These are phyloP conservation scores for Sinopyrophorus schimmeli DNA, from an alignment of 2,888 invertebrate species.

Conservation along the genomic window DNA sequence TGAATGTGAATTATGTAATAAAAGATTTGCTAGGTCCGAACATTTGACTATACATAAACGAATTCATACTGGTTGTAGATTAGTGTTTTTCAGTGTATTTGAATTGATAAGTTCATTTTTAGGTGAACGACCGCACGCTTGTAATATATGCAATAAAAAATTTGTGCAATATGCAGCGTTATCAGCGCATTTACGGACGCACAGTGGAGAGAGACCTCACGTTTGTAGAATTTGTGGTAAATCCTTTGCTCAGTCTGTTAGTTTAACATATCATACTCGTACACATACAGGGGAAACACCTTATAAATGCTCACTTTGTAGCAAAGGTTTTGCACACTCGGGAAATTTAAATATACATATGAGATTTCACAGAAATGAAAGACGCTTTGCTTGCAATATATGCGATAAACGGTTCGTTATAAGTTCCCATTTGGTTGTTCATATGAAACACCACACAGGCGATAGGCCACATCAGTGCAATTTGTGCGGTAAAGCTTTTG, in stretches of 20 bases:
- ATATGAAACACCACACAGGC: constrained; percentile 45
- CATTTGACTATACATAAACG: constrained; percentile 44
- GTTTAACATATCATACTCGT: constrained; percentile 32
- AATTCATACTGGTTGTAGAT: constrained; percentile 43
- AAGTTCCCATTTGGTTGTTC: constrained; percentile 45
- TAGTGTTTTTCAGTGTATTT: background rate
- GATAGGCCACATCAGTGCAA: constrained; percentile 52
- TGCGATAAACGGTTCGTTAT: constrained; percentile 46
- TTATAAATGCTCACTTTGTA: constrained; percentile 41
- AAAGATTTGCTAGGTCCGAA: constrained; percentile 41
- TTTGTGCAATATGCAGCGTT: constrained; percentile 23
- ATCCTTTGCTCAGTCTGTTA: constrained; percentile 18
- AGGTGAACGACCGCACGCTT: constrained; percentile 32
- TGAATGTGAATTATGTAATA: constrained; percentile 42
- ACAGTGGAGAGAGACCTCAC: constrained; percentile 27
- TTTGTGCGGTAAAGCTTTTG: constrained; percentile 60
- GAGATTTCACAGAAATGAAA: constrained; percentile 45
- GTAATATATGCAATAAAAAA: constrained; percentile 25
- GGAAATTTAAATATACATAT: constrained; percentile 46
- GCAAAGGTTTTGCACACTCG: constrained; percentile 41
- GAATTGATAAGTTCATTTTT: background rate
- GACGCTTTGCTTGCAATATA: constrained; percentile 42
- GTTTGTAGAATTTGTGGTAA: constrained; percentile 30
- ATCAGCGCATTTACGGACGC: constrained; percentile 23
- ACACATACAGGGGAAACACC: constrained; percentile 43